Evolutionary conservation across 2,888 invertebrate species (phyloP), one percentile per base, ranked within the genome.

Genomic region (Pristionchus exspectatus): DNA sequence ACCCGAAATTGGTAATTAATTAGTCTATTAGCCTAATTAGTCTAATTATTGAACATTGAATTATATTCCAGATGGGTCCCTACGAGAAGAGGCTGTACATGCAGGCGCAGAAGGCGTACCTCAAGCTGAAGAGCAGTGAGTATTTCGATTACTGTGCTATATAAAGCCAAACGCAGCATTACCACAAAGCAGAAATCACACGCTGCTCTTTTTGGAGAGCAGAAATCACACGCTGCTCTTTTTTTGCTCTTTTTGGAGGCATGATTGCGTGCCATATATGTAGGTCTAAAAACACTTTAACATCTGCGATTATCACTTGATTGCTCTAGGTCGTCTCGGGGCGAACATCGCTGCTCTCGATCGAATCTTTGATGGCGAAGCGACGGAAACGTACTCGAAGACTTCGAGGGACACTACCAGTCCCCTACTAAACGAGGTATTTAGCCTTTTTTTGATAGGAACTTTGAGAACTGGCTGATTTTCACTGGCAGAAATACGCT

Each of bases 91-190:
- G 56, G 38, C 30, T 74, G 4, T 33, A 50, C 63, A 54, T 63
- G 56, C 72, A 88, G 16, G 87, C 74, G 0, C 72, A 74, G 54
- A 50, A 21, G 30, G 87, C 87, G 24, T 74, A 74, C 16, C 56
- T 63, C 21, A 72, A 54, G n/a, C 56, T 88, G 38, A 88, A 88
- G 30, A 24, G n/a, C 5, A 33, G 87, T 88, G 56, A 88, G 87
- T 88, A 3, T 9, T 9, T 38, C 21, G 2, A 9, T 33, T 33
- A 3, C 10, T 30, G 2, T 33, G n/a, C n/a, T n/a, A n/a, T n/a
- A n/a, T n/a, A n/a, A n/a, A n/a, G n/a, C n/a, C n/a, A n/a, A n/a
- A n/a, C n/a, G n/a, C n/a, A n/a, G n/a, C n/a, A n/a, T n/a, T n/a
- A n/a, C n/a, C n/a, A n/a, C n/a, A n/a, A n/a, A n/a, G n/a, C n/a